Conservation (phyloP, 2,113 vertebrate genomes). For the Hyaena hyaena region DNA sequence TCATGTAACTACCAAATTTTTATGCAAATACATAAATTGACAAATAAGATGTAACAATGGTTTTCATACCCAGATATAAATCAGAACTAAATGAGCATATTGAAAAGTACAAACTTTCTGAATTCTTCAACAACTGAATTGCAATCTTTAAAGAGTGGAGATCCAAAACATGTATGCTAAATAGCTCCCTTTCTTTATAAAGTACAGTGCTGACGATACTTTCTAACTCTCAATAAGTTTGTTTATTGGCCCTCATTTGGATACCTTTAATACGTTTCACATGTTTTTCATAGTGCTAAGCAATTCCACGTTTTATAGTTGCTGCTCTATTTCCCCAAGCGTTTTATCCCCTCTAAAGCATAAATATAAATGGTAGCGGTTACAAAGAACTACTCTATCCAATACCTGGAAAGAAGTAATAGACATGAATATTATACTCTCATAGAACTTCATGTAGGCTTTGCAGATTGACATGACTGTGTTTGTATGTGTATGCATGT, state of each 20-base stretch:
- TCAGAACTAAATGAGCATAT: background rate
- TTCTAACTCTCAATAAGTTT: background rate
- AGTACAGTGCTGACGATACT: background rate
- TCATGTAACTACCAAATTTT: background rate
- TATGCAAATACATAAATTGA: background rate
- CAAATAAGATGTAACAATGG: background rate
- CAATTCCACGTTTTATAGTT: background rate
- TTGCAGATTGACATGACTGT: background rate
- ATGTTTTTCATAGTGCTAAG: background rate
- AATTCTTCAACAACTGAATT: background rate
- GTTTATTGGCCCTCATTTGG: background rate
- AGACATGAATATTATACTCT: background rate
- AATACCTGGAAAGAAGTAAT: background rate
- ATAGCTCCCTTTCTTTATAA: background rate
- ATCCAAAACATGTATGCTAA: background rate
- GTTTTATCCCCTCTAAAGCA: background rate
- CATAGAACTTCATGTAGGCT: background rate
- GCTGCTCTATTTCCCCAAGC: background rate
- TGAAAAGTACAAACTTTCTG: background rate
- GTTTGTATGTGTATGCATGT: background rate
- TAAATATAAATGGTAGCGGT: background rate
- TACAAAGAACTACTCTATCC: background rate
- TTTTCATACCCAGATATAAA: background rate
- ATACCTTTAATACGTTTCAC: background rate
- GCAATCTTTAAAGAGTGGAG: background rate